Evolutionary conservation across 1,140 invertebrate species (phyloP), one percentile per base, ranked within the genome.

Genomic region (Bilobella aurantiaca): DNA sequence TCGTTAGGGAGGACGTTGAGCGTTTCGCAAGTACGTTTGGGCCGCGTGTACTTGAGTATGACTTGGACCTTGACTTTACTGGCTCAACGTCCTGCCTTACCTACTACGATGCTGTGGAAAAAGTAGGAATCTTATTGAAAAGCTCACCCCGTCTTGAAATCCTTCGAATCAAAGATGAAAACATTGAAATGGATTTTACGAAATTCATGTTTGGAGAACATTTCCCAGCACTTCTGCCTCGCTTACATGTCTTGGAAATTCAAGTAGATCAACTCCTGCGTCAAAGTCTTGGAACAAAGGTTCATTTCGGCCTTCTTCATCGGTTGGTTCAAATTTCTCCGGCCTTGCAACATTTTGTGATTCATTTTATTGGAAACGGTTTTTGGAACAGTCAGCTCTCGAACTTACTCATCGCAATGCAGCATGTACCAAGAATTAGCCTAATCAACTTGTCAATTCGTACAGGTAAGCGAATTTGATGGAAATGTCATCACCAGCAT

Each of bases 181-280:
- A 53, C 49, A 53, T 53, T 53, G 49, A 53, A 53, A 53, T 53
- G 49, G 49, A 53, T 53, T 53, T 53, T 23, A 18, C 49, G 5
- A 53, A 53, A 53, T 53, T 53, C 49, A 53, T 18, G 14, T 53
- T 53, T 23, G 49, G 25, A 53, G 3, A 14, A 53, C 25, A 53
- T 23, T 53, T 53, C 25, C 49, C 49, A 53, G 5, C 12, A 5
- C 14, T 53, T 23, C 5, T 53, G 49, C 49, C 49, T 53, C 23
- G 49, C 8, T 23, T 53, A 5, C 49, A 23, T 5, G 49, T 53
- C 23, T 23, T 53, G 49, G 49, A 53, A 23, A 53, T 53, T 23
- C 49, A 53, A 53, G 49, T 53, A 12, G 49, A 53, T 53, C 49
- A 53, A 23, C 49, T 53, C 23, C 49, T 53, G 14, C 49, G 49